Evolutionary conservation across 2,888 invertebrate genomes (phyloP), one percentile per base, ranked within the genome.

Genomic region (Latrodectus elegans): DNA sequence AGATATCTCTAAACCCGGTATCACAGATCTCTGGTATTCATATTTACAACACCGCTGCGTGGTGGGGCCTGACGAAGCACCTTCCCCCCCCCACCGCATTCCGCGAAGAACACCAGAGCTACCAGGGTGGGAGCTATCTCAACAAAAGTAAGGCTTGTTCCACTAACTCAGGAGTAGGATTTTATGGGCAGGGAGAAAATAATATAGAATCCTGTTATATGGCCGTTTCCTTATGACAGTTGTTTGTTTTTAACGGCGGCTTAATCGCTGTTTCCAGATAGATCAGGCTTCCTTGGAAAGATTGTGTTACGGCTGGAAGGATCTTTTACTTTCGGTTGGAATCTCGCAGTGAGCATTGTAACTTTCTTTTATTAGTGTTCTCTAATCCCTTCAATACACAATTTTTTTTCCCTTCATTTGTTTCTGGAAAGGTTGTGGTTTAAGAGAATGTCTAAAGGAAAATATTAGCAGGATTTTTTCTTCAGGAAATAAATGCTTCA

Each of bases 101-200:
- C 38, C 38, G 38, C 67, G 74, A 81, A 81, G 53, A 67, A 67
- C 81, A 65, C 81, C 65, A 81, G 22, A 22, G 71, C 71, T 22
- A 49, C 15, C 80, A 51, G 38, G 74, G 74, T 74, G 81, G 73
- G 53, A 67, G 81, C 67, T 53, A 74, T 74, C 74, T 67, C 81
- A 81, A 81, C 74, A 81, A 81, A 81, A 81, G 38, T 38, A 38
- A 74, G 81, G 65, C 73, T 67, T 74, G 73, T 52, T 67, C 52
- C 52, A 65, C 65, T 51, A 10, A 67, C 71, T 53, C 38, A 15
- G 60, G 38, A 71, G 79, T 60, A 38, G 49, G 79, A 60, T 81
- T 81, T 81, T 81, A 81, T 81, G 74, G 73, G 74, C n/a, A 67
- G 11, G n/a, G 60, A 15, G 74, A 82, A 82, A 75, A 82, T 82